phyloP scores from a whole-genome alignment of 2,797 vertebrate species.

The Pteropus rufus region DNA sequence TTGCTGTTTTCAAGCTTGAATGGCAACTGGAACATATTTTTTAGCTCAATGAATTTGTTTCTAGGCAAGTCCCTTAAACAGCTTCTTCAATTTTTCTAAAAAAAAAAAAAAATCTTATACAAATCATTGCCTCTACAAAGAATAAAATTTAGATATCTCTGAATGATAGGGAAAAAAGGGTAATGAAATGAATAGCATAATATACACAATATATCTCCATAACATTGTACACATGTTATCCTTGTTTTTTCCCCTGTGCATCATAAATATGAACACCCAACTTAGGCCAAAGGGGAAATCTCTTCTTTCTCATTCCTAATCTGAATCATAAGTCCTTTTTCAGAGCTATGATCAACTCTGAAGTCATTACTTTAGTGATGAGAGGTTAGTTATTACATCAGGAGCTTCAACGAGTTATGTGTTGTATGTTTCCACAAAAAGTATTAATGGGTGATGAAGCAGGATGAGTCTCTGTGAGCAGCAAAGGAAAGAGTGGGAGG shows the following conservation, averaged over 20 bases:
- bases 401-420: not conserved
- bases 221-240: not conserved
- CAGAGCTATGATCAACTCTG: not conserved
- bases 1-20: conserved; percentile 55
- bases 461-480: not conserved
- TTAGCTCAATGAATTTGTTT: conserved; percentile 56
- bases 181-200: not conserved
- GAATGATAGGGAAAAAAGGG: not conserved
- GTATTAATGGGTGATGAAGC: not conserved
- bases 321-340: not conserved
- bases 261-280: not conserved
- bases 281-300: not conserved
- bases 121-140: conserved; percentile 1
- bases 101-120: conserved; percentile 23
- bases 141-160: conserved; percentile 25
- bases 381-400: not conserved
- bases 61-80: conserved; percentile 44
- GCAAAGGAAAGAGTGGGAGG: not conserved
- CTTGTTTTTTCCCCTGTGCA: not conserved
- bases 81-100: not conserved
- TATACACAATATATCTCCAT: not conserved
- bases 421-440: not conserved
- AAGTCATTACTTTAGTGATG: not conserved
- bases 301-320: not conserved
- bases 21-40: conserved; percentile 48